A percentile compares a stretch with the other conserved stretches of the same genome.
These are phyloP conservation scores for Drosophila sucinea DNA, from an alignment of 1,140 invertebrate species.

Conservation along the genomic window DNA sequence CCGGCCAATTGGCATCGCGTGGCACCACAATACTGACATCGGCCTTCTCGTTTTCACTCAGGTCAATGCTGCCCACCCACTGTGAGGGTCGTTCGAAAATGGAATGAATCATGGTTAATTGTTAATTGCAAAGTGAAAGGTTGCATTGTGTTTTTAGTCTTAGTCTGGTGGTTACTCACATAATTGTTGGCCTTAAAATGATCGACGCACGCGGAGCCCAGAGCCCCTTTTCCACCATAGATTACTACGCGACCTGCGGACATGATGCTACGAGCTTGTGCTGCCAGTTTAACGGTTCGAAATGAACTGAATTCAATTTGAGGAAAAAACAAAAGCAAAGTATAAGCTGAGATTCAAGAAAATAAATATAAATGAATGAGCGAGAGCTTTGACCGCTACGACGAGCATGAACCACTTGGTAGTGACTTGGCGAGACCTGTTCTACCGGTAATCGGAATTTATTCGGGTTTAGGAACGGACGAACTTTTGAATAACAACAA, in stretches of 20 bases:
- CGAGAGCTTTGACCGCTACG: slow-evolving; percentile 30
- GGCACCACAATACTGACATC: slow-evolving; percentile 95
- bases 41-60: slow-evolving; percentile 94
- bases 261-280: slow-evolving; percentile 67
- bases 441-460: slow-evolving; percentile 47
- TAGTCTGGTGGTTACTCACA: slow-evolving; percentile 85
- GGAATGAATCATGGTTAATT: slow-evolving; percentile 29
- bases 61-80: slow-evolving; percentile 97
- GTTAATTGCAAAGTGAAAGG: slow-evolving; percentile 55
- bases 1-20: slow-evolving; percentile 88
- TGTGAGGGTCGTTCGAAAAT: slow-evolving; percentile 60
- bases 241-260: slow-evolving; percentile 90
- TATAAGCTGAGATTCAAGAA: slow-evolving; percentile 9
- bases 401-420: neutral
- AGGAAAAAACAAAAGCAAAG: slow-evolving; percentile 19
- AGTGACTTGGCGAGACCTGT: slow-evolving; percentile 31
- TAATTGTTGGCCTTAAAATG: slow-evolving; percentile 95
- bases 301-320: slow-evolving; percentile 46
- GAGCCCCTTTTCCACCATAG: slow-evolving; percentile 97
- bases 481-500: slow-evolving; percentile 43
- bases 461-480: slow-evolving; percentile 12
- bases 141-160: neutral
- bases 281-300: slow-evolving; percentile 65
- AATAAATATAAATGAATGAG: slow-evolving; percentile 35
- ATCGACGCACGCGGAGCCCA: slow-evolving; percentile 93